Percentiles rank a stretch among this genome's conserved stretches.
phyloP scores from a whole-genome alignment of 1,140 invertebrate genomes.

The Drosophila sp. region DNA sequence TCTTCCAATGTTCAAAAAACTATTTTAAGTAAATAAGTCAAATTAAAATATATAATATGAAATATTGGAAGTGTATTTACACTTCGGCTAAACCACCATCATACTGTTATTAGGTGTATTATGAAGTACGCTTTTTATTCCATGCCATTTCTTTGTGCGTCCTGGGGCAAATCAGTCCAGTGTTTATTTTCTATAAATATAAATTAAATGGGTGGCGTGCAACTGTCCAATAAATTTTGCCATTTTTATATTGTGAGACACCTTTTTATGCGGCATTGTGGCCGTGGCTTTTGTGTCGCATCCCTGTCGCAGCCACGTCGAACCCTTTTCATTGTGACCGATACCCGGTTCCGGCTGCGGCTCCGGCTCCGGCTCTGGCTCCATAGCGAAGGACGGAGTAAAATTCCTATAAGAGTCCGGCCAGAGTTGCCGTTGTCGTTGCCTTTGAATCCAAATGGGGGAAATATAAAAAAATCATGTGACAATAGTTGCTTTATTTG shows the following conservation, averaged over 20 bases:
- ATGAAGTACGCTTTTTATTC: conserved; percentile 20
- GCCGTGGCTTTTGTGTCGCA: conserved; percentile 59
- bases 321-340: conserved; percentile 74
- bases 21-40: too few relatives aligned
- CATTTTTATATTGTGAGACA: conserved; percentile 74
- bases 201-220: conserved; percentile 83
- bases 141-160: conserved; percentile 13
- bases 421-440: conserved; percentile 15
- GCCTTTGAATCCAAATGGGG: conserved; percentile 2
- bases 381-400: not conserved
- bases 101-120: conserved; percentile 12
- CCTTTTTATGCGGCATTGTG: conserved; percentile 69
- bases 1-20: too few relatives aligned
- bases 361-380: not conserved
- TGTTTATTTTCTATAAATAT: conserved; percentile 81
- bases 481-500: conserved; percentile 75
- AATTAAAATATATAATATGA: too few relatives aligned
- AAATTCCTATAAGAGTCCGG: conserved; percentile 13
- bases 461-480: conserved; percentile 65
- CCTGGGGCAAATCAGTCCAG: conserved; percentile 49
- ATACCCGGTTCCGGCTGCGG: not conserved
- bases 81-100: not conserved
- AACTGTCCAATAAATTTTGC: conserved; percentile 82
- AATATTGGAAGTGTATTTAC: not conserved
- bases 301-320: conserved; percentile 60